A percentile compares a stretch with the other conserved stretches of the same genome.
phyloP scores from a whole-genome alignment of 64 coral and sea anemone species.

The Anthopleura sola region DNA sequence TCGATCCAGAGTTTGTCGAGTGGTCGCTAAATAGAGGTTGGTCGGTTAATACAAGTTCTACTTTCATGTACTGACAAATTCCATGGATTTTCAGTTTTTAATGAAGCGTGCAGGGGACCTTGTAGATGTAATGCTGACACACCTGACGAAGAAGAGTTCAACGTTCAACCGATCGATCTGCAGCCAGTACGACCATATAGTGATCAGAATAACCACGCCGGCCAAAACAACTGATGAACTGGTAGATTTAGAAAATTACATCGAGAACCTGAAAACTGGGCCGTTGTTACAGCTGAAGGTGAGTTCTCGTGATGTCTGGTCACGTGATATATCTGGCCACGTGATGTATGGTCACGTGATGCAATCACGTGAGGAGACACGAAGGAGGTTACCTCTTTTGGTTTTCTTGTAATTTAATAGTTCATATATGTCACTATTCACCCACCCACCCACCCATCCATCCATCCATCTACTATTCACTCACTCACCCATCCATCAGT shows the following conservation, averaged over 20 bases:
- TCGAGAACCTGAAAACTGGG: constrained; percentile 71
- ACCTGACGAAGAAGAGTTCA: constrained; percentile 75
- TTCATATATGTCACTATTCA: no score
- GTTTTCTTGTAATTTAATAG: no score
- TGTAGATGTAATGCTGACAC: constrained; percentile 54
- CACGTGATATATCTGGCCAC: neutral
- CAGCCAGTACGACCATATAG: constrained; percentile 90
- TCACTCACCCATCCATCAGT: neutral
- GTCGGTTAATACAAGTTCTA: no score
- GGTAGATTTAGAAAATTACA: constrained; percentile 85
- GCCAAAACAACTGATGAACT: constrained; percentile 74
- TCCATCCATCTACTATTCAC: neutral
- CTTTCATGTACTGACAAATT: no score
- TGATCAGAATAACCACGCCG: constrained; percentile 65
- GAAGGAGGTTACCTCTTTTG: neutral
- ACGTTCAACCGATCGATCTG: constrained; percentile 89
- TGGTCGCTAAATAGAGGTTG: no score
- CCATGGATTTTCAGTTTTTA: constrained; percentile 44
- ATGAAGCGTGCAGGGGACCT: constrained; percentile 63
- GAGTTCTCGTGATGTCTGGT: neutral
- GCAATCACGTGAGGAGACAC: neutral
- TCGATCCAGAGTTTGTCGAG: no score
- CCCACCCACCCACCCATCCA: no score
- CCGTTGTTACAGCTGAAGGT: constrained; percentile 90
- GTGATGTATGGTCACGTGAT: no score